A percentile compares a stretch with the other conserved stretches of the same genome.
These are phyloP conservation scores for Chelidonichthys spinosus DNA, from an alignment of 2,797 vertebrate species.

Conservation along the genomic window DNA sequence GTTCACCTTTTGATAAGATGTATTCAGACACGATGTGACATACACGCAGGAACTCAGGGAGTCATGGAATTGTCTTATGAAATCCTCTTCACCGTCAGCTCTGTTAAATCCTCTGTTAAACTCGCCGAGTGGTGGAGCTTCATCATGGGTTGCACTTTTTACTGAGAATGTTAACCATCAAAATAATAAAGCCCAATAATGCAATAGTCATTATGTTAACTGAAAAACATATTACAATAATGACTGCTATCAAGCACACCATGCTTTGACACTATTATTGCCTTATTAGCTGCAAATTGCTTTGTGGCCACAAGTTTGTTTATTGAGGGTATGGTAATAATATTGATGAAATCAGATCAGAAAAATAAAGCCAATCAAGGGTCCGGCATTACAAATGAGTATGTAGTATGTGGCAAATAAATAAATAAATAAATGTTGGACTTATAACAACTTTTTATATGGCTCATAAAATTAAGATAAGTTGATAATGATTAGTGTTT, in stretches of 20 bases:
- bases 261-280: background rate
- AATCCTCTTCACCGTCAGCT: conserved; percentile 29
- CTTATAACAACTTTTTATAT: background rate
- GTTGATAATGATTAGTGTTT: background rate
- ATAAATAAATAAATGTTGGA: no score
- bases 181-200: background rate
- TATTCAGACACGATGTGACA: conserved; percentile 55
- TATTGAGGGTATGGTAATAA: background rate
- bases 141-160: background rate
- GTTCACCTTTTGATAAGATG: conserved; percentile 63
- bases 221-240: background rate
- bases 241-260: background rate
- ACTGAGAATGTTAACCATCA: conserved; percentile 5
- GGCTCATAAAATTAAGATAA: background rate
- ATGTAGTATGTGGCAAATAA: background rate
- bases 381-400: background rate
- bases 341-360: background rate
- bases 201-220: background rate
- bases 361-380: background rate
- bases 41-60: conserved; percentile 41
- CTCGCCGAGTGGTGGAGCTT: conserved; percentile 4
- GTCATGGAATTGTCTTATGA: conserved; percentile 40
- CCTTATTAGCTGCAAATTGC: background rate
- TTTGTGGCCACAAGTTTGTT: background rate
- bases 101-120: conserved; percentile 28